phyloP scores from a whole-genome alignment of 2,113 vertebrate species.

The Eulemur macaco region DNA sequence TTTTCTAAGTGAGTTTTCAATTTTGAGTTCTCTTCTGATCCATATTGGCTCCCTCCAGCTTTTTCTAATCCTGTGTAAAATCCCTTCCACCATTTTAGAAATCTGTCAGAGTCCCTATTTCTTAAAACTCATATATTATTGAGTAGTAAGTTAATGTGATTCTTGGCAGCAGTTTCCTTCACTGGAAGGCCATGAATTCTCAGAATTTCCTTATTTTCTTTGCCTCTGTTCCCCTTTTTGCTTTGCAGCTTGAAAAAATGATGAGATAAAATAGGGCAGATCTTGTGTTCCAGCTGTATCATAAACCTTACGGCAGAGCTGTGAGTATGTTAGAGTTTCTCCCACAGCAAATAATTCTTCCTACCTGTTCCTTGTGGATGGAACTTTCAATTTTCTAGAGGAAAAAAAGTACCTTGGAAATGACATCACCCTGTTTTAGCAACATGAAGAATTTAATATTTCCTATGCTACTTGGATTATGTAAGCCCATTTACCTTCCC shows the following conservation, averaged over 20 bases:
- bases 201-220: slow-evolving; percentile 22
- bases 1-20: neutral
- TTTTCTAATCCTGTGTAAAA: slow-evolving; percentile 35
- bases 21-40: slow-evolving; percentile 23
- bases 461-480: slow-evolving; percentile 68
- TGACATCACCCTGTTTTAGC: slow-evolving; percentile 52
- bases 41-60: neutral
- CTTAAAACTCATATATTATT: slow-evolving; percentile 47
- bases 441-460: slow-evolving; percentile 67
- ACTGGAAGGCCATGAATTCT: slow-evolving; percentile 14
- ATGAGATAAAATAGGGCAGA: slow-evolving; percentile 39
- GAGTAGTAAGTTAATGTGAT: neutral
- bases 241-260: slow-evolving; percentile 34
- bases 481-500: slow-evolving; percentile 75
- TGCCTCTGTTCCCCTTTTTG: neutral
- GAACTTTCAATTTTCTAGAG: slow-evolving; percentile 44
- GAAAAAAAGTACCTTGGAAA: slow-evolving; percentile 56
- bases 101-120: neutral
- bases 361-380: neutral
- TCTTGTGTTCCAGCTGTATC: slow-evolving; percentile 8
- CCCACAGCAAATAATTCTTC: slow-evolving; percentile 3
- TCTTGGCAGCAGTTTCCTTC: slow-evolving; percentile 46
- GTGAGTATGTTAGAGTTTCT: neutral
- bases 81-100: slow-evolving; percentile 7
- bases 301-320: neutral